Base-by-base conservation (phyloP, 1,140 invertebrate genomes). In the Helicoverpa zea region DNA sequence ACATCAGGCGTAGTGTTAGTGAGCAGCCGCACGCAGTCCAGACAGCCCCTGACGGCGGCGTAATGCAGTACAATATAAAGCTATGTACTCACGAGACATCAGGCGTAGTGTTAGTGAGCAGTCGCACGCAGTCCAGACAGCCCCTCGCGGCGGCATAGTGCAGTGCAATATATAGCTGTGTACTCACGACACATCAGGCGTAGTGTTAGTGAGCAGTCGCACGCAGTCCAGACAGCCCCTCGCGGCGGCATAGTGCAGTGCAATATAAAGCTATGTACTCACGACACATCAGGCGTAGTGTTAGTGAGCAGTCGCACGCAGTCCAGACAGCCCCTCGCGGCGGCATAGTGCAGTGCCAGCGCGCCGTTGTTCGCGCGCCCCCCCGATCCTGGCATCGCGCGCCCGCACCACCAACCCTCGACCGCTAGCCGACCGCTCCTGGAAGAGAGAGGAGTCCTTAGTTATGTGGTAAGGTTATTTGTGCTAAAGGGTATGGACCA, bases 111-210 rank as follows among this genome's bases (percentile, higher is more conserved):
- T 98, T 97, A 13, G 98, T 96, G 13, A 98, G 95, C 13, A 98
- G 95, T 86, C 97, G 96, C 77, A 98, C 97, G 90, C 97, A 98
- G 89, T 98, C 97, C 63, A 98, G 95, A 89, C 97, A 98, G 58
- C 98, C 98, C 80, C 97, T 95, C 64, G 97, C 97, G 23, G 97
- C 97, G 1, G 98, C 98, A 94, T 98, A 98, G 91, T 98, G 98
- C 64, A 98, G 7, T 35, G 7, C 35, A 43, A 43, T 9, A 43
- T 43, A 43, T 7, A 43, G 35, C 0, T 9, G 9, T 51, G 43
- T 80, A 95, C 96, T 96, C 92, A 98, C 97, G 97, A 97, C 87
- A 97, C 96, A 87, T 97, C 97, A 63, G 96, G 95, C 66, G 97
- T 96, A 52, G 97, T 97, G 91, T 98, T 97, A 13, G 98, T 96